phyloP scores from a whole-genome alignment of 2,113 vertebrate species.

The Hemichromis elongatus region DNA sequence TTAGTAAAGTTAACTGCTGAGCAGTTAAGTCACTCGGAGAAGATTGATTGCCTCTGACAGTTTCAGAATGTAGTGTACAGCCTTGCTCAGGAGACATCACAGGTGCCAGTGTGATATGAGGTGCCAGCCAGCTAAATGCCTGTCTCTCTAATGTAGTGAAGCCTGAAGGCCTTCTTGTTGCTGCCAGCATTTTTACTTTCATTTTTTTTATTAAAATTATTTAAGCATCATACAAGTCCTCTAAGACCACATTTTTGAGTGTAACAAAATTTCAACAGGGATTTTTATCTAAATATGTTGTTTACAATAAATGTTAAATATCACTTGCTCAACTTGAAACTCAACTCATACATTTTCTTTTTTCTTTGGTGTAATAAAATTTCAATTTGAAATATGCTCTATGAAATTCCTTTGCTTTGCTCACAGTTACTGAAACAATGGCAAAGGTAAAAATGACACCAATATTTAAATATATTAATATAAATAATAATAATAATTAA shows the following conservation, averaged over 20 bases:
- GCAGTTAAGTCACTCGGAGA: background rate
- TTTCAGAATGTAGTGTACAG: background rate
- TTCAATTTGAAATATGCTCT: background rate
- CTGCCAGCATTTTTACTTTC: background rate
- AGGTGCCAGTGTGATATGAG: slow-evolving; percentile 18
- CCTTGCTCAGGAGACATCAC: background rate
- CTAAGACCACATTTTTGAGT: background rate
- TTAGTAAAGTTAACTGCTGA: background rate
- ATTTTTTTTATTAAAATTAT: background rate
- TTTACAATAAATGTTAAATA: background rate
- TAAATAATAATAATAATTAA: background rate
- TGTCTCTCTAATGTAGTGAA: background rate
- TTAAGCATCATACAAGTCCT: background rate
- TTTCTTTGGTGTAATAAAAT: background rate
- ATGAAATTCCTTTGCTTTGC: background rate
- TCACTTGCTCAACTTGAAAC: background rate
- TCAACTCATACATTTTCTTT: background rate
- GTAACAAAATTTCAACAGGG: background rate
- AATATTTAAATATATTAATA: background rate
- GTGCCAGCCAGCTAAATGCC: slow-evolving; percentile 10
- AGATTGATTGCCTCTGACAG: slow-evolving; percentile 11
- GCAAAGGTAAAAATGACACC: background rate
- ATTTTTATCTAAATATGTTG: background rate
- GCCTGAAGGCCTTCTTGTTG: background rate
- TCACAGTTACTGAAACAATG: background rate